A percentile compares a stretch with the other conserved stretches of the same genome.
Conservation (phyloP, 2,113 vertebrate species). For the Campylorhamphus procurvoides region DNA sequence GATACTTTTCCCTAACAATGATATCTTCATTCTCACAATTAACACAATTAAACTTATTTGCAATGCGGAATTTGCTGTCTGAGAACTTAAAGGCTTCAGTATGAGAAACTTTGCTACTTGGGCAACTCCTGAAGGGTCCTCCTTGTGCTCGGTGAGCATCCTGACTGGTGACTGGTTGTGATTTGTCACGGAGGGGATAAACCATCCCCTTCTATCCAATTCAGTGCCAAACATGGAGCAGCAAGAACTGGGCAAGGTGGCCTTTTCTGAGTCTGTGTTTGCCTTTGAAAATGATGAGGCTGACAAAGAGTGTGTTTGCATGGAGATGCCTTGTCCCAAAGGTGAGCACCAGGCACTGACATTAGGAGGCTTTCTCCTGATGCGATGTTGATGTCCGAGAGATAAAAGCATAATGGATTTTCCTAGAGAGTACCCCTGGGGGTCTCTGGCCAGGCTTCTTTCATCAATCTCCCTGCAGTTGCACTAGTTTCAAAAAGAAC, state of each 20-base stretch:
- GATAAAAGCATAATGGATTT: background rate
- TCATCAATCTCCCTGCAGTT: background rate
- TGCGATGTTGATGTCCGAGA: background rate
- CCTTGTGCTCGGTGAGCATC: fast-evolving
- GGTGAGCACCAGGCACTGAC: background rate
- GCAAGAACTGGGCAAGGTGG: background rate
- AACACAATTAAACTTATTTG: background rate
- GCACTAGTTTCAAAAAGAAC: background rate
- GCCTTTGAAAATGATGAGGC: background rate
- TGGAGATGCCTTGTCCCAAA: background rate
- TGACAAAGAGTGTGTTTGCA: background rate
- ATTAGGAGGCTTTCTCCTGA: background rate
- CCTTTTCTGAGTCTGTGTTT: background rate
- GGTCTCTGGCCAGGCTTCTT: background rate
- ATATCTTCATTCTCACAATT: background rate
- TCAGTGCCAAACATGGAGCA: fast-evolving
- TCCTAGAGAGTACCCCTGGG: background rate
- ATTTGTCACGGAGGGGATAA: background rate
- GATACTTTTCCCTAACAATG: background rate
- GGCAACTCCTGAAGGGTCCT: background rate
- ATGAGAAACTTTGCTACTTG: background rate
- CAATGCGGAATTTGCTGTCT: background rate
- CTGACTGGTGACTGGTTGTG: background rate
- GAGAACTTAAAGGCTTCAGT: background rate
- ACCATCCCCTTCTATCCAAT: background rate